Evolutionary conservation across 1,140 invertebrate genomes (phyloP).

Genomic region (Trachymyrmex cornetzi): DNA sequence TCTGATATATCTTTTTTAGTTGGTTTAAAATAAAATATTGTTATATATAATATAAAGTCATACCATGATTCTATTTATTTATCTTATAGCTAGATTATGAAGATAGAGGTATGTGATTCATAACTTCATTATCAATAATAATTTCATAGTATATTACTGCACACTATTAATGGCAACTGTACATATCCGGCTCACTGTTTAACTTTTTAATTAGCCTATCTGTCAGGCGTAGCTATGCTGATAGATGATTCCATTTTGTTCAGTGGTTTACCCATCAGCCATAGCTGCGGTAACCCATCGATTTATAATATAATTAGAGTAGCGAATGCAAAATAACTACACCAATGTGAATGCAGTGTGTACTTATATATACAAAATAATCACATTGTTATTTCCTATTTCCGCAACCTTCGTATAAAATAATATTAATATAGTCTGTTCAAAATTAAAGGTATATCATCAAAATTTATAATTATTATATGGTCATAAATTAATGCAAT

Average conservation of each 20-base stretch:
- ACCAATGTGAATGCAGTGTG: neutral
- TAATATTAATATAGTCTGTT: neutral
- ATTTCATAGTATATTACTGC: conserved; percentile 5
- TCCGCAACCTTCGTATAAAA: neutral
- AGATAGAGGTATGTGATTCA: neutral
- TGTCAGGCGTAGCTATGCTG: neutral
- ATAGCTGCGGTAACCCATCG: neutral
- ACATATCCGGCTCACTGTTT: neutral
- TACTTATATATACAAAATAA: neutral
- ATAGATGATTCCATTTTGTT: conserved; percentile 8
- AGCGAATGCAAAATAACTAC: neutral
- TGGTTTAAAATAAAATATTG: conserved; percentile 22
- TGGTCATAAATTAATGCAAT: neutral
- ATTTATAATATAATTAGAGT: conserved; percentile 6
- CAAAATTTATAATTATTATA: neutral
- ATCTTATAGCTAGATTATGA: neutral
- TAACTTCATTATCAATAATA: conserved; percentile 9
- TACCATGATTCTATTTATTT: neutral
- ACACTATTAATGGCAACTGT: neutral
- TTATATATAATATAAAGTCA: too few species aligned
- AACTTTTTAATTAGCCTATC: neutral
- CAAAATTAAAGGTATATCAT: neutral
- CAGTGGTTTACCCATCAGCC: neutral
- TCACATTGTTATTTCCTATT: neutral
- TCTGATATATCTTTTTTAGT: neutral